Evolutionary conservation across 2,113 vertebrate species (phyloP).

Genomic region (Anguilla japonica): DNA sequence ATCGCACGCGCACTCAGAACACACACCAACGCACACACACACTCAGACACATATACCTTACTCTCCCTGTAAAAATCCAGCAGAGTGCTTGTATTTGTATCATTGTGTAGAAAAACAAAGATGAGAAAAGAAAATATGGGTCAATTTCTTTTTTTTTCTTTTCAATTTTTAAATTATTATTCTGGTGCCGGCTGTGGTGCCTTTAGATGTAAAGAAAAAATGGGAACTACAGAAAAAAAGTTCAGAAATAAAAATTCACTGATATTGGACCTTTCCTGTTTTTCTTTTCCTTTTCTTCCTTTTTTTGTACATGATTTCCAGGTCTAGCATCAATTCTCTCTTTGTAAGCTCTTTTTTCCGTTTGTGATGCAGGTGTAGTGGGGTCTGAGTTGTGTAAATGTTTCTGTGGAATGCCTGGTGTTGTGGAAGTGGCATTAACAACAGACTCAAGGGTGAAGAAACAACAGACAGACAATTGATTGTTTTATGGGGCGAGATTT

Average conservation of each 20-base stretch:
- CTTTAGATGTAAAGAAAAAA: slow-evolving; percentile 42
- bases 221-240: slow-evolving; percentile 29
- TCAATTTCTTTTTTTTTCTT: slow-evolving; percentile 33
- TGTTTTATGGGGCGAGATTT: slow-evolving; percentile 69
- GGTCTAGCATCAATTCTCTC: not conserved
- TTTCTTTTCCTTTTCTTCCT: not conserved
- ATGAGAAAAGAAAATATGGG: slow-evolving; percentile 28
- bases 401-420: not conserved
- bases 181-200: slow-evolving; percentile 30
- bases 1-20: not conserved
- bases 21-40: slow-evolving; percentile 6
- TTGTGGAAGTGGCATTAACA: not conserved
- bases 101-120: slow-evolving; percentile 46
- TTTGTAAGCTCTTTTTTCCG: not conserved
- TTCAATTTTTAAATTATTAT: slow-evolving; percentile 43
- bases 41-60: slow-evolving; percentile 16
- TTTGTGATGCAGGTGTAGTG: not conserved
- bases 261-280: slow-evolving; percentile 23
- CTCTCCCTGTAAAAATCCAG: slow-evolving; percentile 32
- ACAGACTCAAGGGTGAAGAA: slow-evolving; percentile 22
- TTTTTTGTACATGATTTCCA: too few species aligned
- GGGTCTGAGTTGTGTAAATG: not conserved
- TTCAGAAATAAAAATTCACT: slow-evolving; percentile 43
- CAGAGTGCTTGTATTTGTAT: slow-evolving; percentile 48
- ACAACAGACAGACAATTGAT: slow-evolving; percentile 41